Conservation (phyloP, 2,888 invertebrate genomes). For the Ypsolopha sequella region DNA sequence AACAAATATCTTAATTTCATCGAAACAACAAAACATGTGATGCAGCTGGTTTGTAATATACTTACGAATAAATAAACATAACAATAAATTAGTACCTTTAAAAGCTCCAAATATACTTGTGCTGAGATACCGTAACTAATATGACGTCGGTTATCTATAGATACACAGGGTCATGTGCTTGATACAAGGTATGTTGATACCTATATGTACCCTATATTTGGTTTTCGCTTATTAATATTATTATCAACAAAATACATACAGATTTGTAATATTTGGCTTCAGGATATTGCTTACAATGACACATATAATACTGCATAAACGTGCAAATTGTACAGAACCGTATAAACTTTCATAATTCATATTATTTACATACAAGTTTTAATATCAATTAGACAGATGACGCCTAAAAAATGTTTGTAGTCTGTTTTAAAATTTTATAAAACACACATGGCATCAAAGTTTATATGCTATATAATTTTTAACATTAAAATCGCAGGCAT, state of each 20-base stretch:
- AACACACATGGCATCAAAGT: neutral
- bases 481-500: constrained; percentile 8
- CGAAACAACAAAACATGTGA: no score
- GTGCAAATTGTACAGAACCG: neutral
- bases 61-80: no score
- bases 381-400: neutral
- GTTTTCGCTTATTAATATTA: neutral
- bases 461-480: neutral
- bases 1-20: no score
- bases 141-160: neutral
- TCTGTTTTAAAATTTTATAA: neutral
- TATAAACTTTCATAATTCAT: neutral
- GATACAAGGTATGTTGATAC: neutral
- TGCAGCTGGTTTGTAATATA: no score
- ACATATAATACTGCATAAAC: neutral
- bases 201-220: neutral
- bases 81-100: no score
- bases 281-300: neutral
- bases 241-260: neutral
- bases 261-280: neutral
- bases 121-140: no score
- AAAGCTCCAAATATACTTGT: no score
- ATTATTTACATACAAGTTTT: neutral
- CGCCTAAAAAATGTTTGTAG: neutral
- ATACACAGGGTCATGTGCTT: neutral